Percentiles rank a stretch among this genome's conserved stretches.
Conservation (phyloP, 2,113 vertebrate genomes). For the Cathartes aura region DNA sequence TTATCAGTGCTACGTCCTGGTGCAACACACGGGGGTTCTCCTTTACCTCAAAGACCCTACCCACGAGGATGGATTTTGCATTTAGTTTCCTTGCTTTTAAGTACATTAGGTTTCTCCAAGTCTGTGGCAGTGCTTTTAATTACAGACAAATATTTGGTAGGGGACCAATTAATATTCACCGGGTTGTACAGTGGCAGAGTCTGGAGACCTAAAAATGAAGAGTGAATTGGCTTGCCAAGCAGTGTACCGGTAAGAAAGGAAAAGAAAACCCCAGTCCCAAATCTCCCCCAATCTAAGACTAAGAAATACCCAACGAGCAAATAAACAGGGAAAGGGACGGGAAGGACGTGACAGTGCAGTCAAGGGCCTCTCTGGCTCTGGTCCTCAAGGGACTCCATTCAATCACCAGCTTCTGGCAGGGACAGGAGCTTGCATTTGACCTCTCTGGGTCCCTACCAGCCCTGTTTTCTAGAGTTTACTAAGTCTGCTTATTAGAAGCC, state of each 20-base stretch:
- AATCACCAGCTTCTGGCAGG: not conserved
- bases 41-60: not conserved
- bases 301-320: not conserved
- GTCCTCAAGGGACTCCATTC: not conserved
- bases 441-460: not conserved
- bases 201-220: not conserved
- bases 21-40: not conserved
- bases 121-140: not conserved
- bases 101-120: not conserved
- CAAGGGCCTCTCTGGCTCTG: not conserved
- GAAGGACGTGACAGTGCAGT: accelerated
- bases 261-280: not conserved
- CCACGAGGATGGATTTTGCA: not conserved
- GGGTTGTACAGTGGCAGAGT: not conserved
- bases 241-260: not conserved
- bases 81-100: not conserved
- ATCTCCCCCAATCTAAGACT: not conserved
- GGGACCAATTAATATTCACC: not conserved
- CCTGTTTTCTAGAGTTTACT: not conserved
- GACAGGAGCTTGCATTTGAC: not conserved
- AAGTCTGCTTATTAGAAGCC: not conserved
- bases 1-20: too few species aligned
- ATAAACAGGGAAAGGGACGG: not conserved
- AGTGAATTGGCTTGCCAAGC: not conserved
- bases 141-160: not conserved